Conservation (phyloP, 1,140 invertebrate species). For the Probaryconus sp. region DNA sequence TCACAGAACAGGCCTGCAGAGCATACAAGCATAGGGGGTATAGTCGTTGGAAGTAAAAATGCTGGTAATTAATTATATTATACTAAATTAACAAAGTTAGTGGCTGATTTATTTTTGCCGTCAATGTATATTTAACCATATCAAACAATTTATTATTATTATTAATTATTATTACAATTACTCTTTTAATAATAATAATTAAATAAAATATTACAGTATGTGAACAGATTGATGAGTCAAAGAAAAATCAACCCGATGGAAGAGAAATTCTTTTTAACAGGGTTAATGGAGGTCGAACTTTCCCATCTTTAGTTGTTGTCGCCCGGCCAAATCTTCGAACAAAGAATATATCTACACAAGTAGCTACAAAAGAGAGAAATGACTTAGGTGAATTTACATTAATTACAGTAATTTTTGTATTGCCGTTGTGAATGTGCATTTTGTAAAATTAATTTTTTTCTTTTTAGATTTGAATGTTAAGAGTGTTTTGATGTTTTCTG, state of each 20-base stretch:
- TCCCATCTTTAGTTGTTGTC: slow-evolving; percentile 89
- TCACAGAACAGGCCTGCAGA: slow-evolving; percentile 79
- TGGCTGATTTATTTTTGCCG: no score
- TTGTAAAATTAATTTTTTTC: slow-evolving; percentile 9
- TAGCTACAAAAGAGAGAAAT: slow-evolving; percentile 74
- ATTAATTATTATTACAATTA: no score
- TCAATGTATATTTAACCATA: no score
- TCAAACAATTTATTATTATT: no score
- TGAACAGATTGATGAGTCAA: slow-evolving; percentile 74
- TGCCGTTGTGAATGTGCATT: no score
- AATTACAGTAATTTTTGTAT: neutral
- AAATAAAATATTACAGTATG: slow-evolving; percentile 53
- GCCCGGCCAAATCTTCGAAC: slow-evolving; percentile 86
- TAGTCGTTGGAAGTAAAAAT: slow-evolving; percentile 80
- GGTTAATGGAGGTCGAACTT: slow-evolving; percentile 88
- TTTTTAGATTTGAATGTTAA: slow-evolving; percentile 84
- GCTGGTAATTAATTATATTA: slow-evolving; percentile 75
- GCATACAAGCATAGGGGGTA: slow-evolving; percentile 83
- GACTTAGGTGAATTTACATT: slow-evolving; percentile 74
- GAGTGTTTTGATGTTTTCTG: slow-evolving; percentile 85
- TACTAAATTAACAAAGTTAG: slow-evolving; percentile 4
- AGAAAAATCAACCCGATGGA: slow-evolving; percentile 81
- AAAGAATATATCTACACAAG: slow-evolving; percentile 79
- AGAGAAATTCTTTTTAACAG: slow-evolving; percentile 87
- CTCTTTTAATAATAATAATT: neutral